Evolutionary conservation across 2,113 vertebrate genomes (phyloP), one percentile per base, ranked within the genome.

Genomic region (Lamprologus speciosus): DNA sequence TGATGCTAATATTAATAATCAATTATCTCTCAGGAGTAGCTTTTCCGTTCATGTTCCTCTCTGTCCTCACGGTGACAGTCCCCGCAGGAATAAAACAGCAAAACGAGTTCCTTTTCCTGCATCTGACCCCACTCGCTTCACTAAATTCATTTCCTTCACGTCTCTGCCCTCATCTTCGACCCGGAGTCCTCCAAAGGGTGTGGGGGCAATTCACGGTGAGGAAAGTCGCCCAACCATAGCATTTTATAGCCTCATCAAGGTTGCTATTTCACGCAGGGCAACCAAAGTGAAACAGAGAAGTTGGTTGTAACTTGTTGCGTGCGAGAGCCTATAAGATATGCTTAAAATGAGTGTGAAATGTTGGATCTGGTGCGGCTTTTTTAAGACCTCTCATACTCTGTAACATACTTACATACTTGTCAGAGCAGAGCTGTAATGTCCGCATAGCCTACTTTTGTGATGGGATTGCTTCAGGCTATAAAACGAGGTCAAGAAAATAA

Each of bases 131-230:
- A 60, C 94, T 95, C 96, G 95, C 57, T 96, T 94, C 95, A 96
- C 95, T 95, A 93, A 97, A 95, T 96, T 93, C 94, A 97, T 97
- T 97, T 97, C 96, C 96, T 95, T 93, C 79, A 88, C 88, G 81
- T 58, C 81, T 86, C 89, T 85, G 91, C 88, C 93, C 91, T 90
- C 90, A 86, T 93, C 94, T 92, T 93, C 54, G 86, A 91, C 85
- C 57, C 79, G 88, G 75, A 90, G 75, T 80, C 75, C 70, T 84
- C 86, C 73, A 92, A 93, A 95, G 94, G 93, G 94, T 96, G 89
- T 94, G 55, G 93, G 73, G 89, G 89, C 91, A 95, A 94, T 95
- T 92, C 92, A 94, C 83, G 81, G 92, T 73, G 91, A 89, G 86
- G 84, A 92, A 82, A 96, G 91, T 91, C 90, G 73, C 82, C 91